Conservation (phyloP, 2,888 invertebrate genomes). For the Ferrisia virgata region DNA sequence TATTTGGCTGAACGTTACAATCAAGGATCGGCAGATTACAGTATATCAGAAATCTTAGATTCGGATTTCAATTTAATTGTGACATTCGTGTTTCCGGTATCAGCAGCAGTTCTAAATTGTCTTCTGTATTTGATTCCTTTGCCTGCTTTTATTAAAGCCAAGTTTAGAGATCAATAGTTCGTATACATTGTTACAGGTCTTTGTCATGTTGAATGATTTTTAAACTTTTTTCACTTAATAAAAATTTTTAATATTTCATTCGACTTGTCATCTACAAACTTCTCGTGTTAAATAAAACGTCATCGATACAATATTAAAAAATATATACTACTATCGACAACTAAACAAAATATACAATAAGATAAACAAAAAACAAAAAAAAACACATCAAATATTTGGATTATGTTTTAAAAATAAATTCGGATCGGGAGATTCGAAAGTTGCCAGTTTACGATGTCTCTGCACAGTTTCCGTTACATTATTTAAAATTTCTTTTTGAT, state of each 20-base stretch:
- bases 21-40: conserved; percentile 58
- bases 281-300: not conserved
- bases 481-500: conserved; percentile 1
- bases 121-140: conserved; percentile 80
- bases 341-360: conserved; percentile 2
- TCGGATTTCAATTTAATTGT: conserved; percentile 76
- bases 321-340: conserved; percentile 27
- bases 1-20: conserved; percentile 71
- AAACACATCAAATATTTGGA: conserved; percentile 29
- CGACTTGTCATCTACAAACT: not conserved
- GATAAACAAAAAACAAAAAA: conserved; percentile 34
- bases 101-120: conserved; percentile 77
- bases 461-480: not conserved
- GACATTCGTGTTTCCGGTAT: conserved; percentile 77
- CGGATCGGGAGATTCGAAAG: conserved; percentile 38
- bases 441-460: conserved; percentile 23
- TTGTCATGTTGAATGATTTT: not conserved
- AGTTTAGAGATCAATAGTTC: conserved; percentile 71
- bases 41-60: conserved; percentile 60
- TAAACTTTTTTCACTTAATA: not conserved
- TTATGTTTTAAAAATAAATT: conserved; percentile 36
- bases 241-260: not conserved
- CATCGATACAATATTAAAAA: not conserved
- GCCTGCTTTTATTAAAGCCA: conserved; percentile 78
- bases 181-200: not conserved